Evolutionary conservation across 2,797 vertebrate genomes (phyloP), one percentile per base, ranked within the genome.

Genomic region (Malacoraja senta): DNA sequence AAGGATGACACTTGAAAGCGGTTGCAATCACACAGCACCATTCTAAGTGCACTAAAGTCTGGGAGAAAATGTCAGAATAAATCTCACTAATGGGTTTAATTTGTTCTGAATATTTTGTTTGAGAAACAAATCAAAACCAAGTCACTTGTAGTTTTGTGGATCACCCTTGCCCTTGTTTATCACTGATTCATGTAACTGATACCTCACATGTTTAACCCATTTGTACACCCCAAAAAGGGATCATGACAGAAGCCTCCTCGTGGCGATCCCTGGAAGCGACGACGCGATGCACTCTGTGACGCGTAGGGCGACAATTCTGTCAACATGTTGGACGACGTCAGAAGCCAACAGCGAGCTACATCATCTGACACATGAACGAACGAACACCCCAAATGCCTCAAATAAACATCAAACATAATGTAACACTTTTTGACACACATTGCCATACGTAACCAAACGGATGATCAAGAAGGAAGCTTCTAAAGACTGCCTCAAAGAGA

Each of bases 41-140:
- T n/a, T 63, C 13, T 15, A n/a, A 12, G 29, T 63, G 58, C 29
- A 15, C 58, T 86, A 13, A 15, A 32, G 83, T 63, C 83, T 15
- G 6, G 58, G 21, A 32, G 58, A 26, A 86, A 63, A 86, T n/a
- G 83, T 63, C 26, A 86, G 83, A 32, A 86, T 86, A 86, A 86
- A 86, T 63, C 58, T 86, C 61, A 63, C 3, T 19, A 63, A 86
- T 86, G 58, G 83, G 13, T 86, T 86, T 19, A 86, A 63, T 17
- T 86, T 86, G 83, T 86, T 63, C 29, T 63, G 58, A 86, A 65
- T 63, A 17, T 63, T 63, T 63, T 15, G 63, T 65, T 63, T 29
- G 17, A 7, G 58, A 61, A 86, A 65, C 83, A 86, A 86, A 65
- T 86, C 83, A 86, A 86, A 86, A 86, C 13, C 83, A 86, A 86